These are phyloP conservation scores for Acleris laterana DNA, from an alignment of 2,888 invertebrate species.

Conservation along the genomic window DNA sequence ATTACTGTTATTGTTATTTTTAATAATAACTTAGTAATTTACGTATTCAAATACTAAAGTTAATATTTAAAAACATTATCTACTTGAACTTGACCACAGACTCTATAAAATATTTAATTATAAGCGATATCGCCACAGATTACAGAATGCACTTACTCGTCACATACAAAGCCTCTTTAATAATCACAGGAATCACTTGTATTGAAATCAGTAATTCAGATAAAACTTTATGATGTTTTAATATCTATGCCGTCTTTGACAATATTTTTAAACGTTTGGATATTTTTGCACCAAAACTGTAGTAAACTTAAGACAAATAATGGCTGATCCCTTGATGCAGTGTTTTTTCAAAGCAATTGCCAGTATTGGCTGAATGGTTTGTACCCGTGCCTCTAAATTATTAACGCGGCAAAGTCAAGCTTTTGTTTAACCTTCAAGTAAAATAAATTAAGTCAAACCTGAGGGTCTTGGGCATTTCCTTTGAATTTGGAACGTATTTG, in stretches of 20 bases:
- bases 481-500: too few species aligned
- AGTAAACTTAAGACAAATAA: not conserved
- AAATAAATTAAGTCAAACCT: too few species aligned
- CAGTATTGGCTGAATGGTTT: not conserved
- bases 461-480: too few species aligned
- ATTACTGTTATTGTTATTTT: too few species aligned
- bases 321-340: not conserved
- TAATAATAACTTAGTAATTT: too few species aligned
- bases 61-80: too few species aligned
- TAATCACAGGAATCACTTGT: slow-evolving; percentile 1
- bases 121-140: not conserved
- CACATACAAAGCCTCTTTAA: slow-evolving; percentile 2
- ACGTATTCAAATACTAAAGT: too few species aligned
- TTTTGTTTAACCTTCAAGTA: not conserved
- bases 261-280: not conserved
- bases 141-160: not conserved
- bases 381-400: not conserved
- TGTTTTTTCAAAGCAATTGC: not conserved
- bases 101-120: too few species aligned
- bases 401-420: not conserved
- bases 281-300: not conserved
- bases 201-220: not conserved
- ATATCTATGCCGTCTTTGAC: not conserved
- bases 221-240: not conserved
- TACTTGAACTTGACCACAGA: too few species aligned